Percentiles rank a stretch among this genome's conserved stretches.
These are phyloP conservation scores for Acanthosepion lycidas DNA, from an alignment of 2,888 invertebrate genomes.

Conservation along the genomic window DNA sequence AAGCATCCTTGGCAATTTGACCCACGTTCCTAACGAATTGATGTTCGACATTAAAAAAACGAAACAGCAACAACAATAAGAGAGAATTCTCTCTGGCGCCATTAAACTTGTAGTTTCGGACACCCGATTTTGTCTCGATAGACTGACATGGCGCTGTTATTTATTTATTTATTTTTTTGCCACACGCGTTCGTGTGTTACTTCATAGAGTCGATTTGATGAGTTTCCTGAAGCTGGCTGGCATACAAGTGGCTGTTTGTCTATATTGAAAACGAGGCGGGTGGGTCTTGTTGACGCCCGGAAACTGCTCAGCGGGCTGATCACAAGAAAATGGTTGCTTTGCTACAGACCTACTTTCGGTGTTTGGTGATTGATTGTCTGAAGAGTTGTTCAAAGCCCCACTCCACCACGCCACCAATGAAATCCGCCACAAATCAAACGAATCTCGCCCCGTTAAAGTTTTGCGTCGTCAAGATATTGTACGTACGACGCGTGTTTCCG, in stretches of 20 bases:
- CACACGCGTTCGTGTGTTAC: neutral
- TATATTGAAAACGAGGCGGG: neutral
- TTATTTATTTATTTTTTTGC: too few relatives aligned
- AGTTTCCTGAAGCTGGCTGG: neutral
- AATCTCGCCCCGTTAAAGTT: neutral
- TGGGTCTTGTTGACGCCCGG: neutral
- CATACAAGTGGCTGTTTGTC: neutral
- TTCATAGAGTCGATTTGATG: neutral
- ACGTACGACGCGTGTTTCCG: neutral
- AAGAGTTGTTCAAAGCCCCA: too few relatives aligned
- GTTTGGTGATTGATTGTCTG: neutral
- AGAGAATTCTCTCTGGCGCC: too few relatives aligned
- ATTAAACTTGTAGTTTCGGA: too few relatives aligned
- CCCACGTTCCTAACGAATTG: too few relatives aligned
- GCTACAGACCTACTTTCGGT: neutral
- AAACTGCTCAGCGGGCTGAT: neutral
- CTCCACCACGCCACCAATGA: neutral
- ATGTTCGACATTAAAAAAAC: too few relatives aligned
- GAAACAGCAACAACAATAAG: too few relatives aligned
- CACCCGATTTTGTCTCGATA: too few relatives aligned
- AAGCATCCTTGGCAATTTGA: too few relatives aligned
- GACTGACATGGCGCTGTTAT: too few relatives aligned
- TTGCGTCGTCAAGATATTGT: slow-evolving; percentile 3
- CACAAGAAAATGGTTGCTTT: neutral
- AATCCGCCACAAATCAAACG: neutral